Conservation (phyloP, 2,113 vertebrate genomes). For the Glareola pratincola region DNA sequence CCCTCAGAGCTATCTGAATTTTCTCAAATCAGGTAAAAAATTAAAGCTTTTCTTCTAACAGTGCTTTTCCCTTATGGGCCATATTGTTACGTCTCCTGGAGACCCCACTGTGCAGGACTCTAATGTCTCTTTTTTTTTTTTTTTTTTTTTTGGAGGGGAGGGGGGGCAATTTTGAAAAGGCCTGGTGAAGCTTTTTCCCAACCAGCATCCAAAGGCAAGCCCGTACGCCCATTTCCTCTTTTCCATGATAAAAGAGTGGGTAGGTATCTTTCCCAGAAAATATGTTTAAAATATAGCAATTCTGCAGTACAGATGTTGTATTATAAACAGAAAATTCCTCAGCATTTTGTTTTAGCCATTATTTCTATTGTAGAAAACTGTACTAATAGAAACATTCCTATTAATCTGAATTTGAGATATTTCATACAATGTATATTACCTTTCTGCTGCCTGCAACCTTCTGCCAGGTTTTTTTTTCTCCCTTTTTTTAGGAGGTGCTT, state of each 20-base stretch:
- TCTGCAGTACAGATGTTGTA: slow-evolving; percentile 68
- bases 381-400: slow-evolving; percentile 74
- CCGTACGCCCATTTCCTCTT: neutral
- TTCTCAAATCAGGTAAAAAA: slow-evolving; percentile 42
- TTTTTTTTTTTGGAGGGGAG: no score
- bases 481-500: slow-evolving; percentile 82
- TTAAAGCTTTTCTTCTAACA: neutral
- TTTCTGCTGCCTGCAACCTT: slow-evolving; percentile 82
- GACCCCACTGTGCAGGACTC: neutral
- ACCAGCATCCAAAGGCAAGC: neutral
- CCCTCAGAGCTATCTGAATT: slow-evolving; percentile 16
- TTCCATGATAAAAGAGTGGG: slow-evolving; percentile 45
- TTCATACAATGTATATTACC: slow-evolving; percentile 82
- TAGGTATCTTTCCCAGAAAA: slow-evolving; percentile 54
- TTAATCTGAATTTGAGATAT: slow-evolving; percentile 80
- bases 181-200: neutral
- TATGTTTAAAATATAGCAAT: slow-evolving; percentile 61
- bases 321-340: slow-evolving; percentile 61
- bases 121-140: slow-evolving; percentile 5
- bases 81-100: neutral
- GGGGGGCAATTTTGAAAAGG: slow-evolving; percentile 24
- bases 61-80: neutral
- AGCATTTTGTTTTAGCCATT: slow-evolving; percentile 60
- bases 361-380: slow-evolving; percentile 67
- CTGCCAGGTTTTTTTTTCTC: slow-evolving; percentile 75